Evolutionary conservation across 2,113 vertebrate genomes (phyloP), one percentile per base, ranked within the genome.

Genomic region (Butastur rufipennis): DNA sequence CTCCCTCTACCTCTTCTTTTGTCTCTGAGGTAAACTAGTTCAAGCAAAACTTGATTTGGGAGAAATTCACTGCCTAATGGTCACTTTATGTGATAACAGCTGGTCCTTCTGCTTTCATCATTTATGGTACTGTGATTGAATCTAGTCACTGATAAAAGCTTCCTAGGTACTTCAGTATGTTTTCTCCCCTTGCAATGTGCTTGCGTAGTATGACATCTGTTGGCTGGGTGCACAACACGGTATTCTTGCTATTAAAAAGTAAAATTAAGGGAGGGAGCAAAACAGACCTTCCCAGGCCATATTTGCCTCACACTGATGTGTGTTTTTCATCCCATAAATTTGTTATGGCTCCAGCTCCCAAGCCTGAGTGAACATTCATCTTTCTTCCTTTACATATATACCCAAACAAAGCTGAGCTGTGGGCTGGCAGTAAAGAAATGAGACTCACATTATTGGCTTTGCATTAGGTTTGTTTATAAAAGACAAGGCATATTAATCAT

Each of bases 401-500:
- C 61, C 81, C 68, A 83, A 93, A 91, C 82, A 95, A 95, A 87
- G 86, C 88, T 14, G 26, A 89, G 91, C 79, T 77, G 88, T 48
- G 93, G 61, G 91, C 59, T 94, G 89, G 86, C 82, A 97, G 95
- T 95, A 94, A 97, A 97, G 93, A 93, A 93, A 96, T 36, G 71
- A 92, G 96, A 55, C 63, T 96, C 93, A 83, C 96, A 95, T 97
- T 98, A 97, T 93, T 92, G 97, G 97, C 90, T 97, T 97, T 96
- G 95, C 96, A 96, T 97, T 97, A 97, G 96, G 97, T 98, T 97
- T 98, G 97, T 97, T 97, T 97, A 97, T 94, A 95, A 90, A 95
- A 97, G 97, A 97, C 97, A 97, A 91, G 97, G 90, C 88, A 59
- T 96, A 98, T 98, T 98, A 97, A 98, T 98, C 98, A 96, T 61